These are phyloP conservation scores for Neotragus moschatus DNA, from an alignment of 2,113 vertebrate species.

Conservation along the genomic window DNA sequence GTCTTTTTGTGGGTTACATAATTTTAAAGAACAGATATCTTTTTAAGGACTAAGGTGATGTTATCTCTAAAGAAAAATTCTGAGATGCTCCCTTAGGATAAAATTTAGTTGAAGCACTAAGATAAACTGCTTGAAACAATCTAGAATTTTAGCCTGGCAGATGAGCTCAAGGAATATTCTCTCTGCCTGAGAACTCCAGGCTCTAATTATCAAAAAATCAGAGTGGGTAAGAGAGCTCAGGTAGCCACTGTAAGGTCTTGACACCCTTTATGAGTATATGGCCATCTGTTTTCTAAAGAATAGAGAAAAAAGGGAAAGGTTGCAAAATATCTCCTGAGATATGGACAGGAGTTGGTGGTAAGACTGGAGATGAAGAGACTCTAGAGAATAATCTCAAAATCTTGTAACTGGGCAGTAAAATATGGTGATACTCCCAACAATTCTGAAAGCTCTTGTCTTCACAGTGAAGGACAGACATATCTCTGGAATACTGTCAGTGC, in stretches of 20 bases:
- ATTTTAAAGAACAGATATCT: conserved; percentile 11
- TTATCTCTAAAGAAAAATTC: neutral
- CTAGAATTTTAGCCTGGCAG: neutral
- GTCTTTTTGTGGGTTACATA: neutral
- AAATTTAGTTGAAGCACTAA: neutral
- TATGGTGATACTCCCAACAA: no score
- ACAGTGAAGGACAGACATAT: no score
- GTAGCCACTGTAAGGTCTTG: neutral
- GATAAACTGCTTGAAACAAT: neutral
- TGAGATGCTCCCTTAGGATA: neutral
- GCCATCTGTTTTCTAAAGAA: neutral
- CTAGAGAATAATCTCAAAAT: neutral
- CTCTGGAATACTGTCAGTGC: no score
- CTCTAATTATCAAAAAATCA: neutral
- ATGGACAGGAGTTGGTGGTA: neutral
- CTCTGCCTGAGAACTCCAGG: neutral
- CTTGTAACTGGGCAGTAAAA: neutral
- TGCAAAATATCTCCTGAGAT: neutral
- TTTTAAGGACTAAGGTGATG: neutral
- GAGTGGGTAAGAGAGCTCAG: neutral
- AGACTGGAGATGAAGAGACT: neutral
- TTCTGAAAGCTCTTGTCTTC: no score
- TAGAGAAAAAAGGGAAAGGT: neutral
- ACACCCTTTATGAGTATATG: neutral
- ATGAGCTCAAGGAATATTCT: neutral